These are phyloP conservation scores for Yponomeuta cagnagella DNA, from an alignment of 2,888 invertebrate genomes.

Conservation along the genomic window DNA sequence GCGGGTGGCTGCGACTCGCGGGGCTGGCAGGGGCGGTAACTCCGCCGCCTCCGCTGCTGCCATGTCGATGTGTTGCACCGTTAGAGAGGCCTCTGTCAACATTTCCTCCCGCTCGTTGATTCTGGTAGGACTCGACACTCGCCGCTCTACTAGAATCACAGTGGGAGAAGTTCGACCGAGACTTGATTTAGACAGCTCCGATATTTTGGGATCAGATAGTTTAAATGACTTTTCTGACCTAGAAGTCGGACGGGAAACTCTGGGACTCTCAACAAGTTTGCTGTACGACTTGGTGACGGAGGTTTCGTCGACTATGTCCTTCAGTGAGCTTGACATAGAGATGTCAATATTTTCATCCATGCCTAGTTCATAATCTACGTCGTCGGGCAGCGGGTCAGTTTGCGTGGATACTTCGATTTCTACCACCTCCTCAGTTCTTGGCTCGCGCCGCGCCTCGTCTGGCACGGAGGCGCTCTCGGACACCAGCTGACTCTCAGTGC, in stretches of 20 bases:
- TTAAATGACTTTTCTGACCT: constrained; percentile 74
- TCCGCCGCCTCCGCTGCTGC: constrained; percentile 62
- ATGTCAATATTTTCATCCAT: constrained; percentile 63
- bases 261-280: constrained; percentile 64
- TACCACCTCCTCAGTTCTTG: constrained; percentile 49
- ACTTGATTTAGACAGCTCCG: constrained; percentile 71
- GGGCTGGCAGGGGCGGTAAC: constrained; percentile 62
- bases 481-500: background rate
- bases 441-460: constrained; percentile 19
- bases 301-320: constrained; percentile 70
- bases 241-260: constrained; percentile 70
- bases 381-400: constrained; percentile 89
- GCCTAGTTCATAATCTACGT: constrained; percentile 80
- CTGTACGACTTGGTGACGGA: constrained; percentile 64
- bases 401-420: constrained; percentile 89
- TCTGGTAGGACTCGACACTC: constrained; percentile 76
- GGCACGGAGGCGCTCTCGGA: background rate
- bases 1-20: constrained; percentile 36
- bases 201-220: constrained; percentile 72
- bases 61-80: constrained; percentile 79
- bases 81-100: constrained; percentile 79
- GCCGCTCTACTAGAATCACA: constrained; percentile 76
- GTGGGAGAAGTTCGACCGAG: constrained; percentile 77
- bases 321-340: constrained; percentile 64
- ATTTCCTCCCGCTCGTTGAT: constrained; percentile 77